A percentile compares a stretch with the other conserved stretches of the same genome.
Evolutionary conservation across 2,888 invertebrate genomes (phyloP).

Genomic region (Xestia rhomboidea): DNA sequence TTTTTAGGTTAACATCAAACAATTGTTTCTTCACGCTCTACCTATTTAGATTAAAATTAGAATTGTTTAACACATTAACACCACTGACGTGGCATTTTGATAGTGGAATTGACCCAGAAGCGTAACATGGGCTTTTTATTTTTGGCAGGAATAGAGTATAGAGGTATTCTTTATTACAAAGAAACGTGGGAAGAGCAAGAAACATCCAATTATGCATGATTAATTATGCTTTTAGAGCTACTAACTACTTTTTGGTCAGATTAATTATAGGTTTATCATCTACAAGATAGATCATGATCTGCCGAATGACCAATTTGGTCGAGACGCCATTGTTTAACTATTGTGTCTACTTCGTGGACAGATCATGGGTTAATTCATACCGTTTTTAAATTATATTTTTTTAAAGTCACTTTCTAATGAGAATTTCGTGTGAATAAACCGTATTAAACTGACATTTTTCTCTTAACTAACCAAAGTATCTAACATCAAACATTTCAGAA

Average conservation of each 20-base stretch:
- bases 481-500: neutral
- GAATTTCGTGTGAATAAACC: too few relatives aligned
- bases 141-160: conserved; percentile 31
- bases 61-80: conserved; percentile 69
- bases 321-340: too few relatives aligned
- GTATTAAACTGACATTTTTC: too few relatives aligned
- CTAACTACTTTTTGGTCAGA: neutral
- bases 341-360: too few relatives aligned
- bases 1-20: conserved; percentile 64
- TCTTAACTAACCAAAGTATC: neutral
- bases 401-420: too few relatives aligned
- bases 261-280: neutral
- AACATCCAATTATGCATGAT: conserved; percentile 11
- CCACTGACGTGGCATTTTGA: conserved; percentile 64
- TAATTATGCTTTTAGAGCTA: neutral
- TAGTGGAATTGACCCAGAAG: conserved; percentile 64
- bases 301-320: too few relatives aligned
- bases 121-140: conserved; percentile 31
- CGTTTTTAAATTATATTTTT: neutral
- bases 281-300: too few relatives aligned
- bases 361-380: too few relatives aligned
- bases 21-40: conserved; percentile 69
- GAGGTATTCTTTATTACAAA: conserved; percentile 5
- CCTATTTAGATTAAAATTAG: conserved; percentile 71
- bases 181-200: neutral